Percentiles rank a stretch among this genome's conserved stretches.
These are phyloP conservation scores for Psittacula derbiana DNA, from an alignment of 2,797 vertebrate species.

Conservation along the genomic window DNA sequence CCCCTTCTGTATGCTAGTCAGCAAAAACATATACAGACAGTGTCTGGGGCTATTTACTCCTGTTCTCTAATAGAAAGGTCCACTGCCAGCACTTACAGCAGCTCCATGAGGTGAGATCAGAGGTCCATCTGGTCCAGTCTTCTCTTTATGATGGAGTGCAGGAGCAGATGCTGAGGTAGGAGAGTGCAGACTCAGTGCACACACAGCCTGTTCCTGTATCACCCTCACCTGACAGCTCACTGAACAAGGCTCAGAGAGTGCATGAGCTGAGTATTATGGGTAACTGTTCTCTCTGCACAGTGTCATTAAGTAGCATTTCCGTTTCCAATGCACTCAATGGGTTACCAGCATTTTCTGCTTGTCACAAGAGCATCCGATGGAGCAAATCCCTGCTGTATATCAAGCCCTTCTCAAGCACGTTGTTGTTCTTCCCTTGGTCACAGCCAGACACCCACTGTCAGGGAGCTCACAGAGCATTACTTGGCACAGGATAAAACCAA, in stretches of 20 bases:
- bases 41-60: neutral
- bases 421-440: neutral
- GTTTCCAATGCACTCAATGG: neutral
- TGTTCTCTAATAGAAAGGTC: neutral
- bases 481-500: slow-evolving; percentile 9
- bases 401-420: neutral
- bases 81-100: neutral
- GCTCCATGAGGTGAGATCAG: neutral
- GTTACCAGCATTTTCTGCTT: neutral
- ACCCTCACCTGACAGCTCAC: neutral
- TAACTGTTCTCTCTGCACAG: neutral
- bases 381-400: neutral
- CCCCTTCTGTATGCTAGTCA: neutral
- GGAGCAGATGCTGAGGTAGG: neutral
- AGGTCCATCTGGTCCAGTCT: neutral
- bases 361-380: neutral
- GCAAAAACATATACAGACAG: accelerated
- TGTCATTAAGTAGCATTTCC: neutral
- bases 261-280: neutral
- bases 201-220: neutral
- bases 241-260: neutral
- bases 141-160: neutral
- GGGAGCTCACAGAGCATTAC: neutral
- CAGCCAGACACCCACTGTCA: neutral
- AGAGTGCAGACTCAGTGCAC: accelerated